Conservation (phyloP, 2,113 vertebrate genomes). For the Mustelus asterias region DNA sequence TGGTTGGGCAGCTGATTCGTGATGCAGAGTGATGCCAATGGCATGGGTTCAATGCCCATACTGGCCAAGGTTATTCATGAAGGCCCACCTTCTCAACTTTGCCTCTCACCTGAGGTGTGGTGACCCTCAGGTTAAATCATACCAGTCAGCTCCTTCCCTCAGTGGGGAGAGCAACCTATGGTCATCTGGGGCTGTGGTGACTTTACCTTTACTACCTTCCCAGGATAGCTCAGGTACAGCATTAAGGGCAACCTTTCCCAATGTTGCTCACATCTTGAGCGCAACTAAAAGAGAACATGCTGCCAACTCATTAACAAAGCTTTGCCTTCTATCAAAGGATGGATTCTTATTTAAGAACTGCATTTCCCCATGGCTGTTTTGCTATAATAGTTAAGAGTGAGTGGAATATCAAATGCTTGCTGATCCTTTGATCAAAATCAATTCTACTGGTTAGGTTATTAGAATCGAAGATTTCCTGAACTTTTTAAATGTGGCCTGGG, state of each 20-base stretch:
- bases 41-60: too few species aligned
- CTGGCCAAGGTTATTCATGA: too few species aligned
- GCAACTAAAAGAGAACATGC: neutral
- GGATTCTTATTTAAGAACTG: neutral
- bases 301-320: neutral
- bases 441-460: neutral
- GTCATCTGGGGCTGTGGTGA: too few species aligned
- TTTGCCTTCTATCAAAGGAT: neutral
- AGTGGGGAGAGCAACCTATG: too few species aligned
- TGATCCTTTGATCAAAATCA: neutral
- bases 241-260: neutral
- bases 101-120: too few species aligned
- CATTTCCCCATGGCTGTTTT: neutral
- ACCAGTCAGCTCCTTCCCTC: too few species aligned
- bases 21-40: too few species aligned
- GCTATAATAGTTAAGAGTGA: neutral
- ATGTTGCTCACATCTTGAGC: neutral
- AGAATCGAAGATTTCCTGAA: too few species aligned
- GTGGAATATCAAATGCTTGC: neutral
- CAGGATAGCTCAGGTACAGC: neutral
- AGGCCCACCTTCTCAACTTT: too few species aligned
- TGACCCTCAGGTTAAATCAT: too few species aligned
- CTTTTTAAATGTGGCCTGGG: neutral
- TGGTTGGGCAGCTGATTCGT: too few species aligned
- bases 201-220: neutral